Evolutionary conservation across 2,113 vertebrate species (phyloP).

Genomic region (Cavia aperea): DNA sequence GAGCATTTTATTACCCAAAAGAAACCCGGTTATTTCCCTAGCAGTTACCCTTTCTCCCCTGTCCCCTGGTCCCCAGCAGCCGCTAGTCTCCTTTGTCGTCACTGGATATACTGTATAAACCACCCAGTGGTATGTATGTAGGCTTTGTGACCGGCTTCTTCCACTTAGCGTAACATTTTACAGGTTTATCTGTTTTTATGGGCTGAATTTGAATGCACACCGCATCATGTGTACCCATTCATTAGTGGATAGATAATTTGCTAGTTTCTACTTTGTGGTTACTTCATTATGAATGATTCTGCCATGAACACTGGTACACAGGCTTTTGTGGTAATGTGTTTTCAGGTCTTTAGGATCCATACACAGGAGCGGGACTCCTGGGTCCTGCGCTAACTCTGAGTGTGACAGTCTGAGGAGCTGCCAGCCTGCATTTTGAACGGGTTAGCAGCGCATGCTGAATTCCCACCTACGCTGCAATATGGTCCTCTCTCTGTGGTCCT

Average conservation of each 20-base stretch:
- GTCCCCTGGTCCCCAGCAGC: background rate
- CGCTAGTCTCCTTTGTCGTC: background rate
- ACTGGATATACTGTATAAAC: background rate
- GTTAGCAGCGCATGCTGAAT: background rate
- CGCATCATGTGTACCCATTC: background rate
- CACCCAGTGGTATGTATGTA: background rate
- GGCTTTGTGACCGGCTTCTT: background rate
- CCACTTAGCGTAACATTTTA: background rate
- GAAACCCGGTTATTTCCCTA: background rate
- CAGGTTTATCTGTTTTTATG: slow-evolving; percentile 36
- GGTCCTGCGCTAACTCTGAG: background rate
- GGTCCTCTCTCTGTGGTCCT: background rate
- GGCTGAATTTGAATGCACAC: background rate
- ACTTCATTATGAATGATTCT: slow-evolving; percentile 21
- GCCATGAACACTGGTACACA: background rate
- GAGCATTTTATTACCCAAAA: background rate
- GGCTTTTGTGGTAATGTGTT: slow-evolving; percentile 16
- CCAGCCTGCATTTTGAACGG: background rate
- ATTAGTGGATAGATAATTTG: background rate
- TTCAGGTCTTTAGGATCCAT: slow-evolving; percentile 17
- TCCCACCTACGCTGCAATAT: background rate
- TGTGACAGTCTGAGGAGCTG: background rate
- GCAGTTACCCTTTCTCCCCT: background rate
- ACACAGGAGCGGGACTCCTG: background rate
- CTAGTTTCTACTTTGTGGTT: background rate